Evolutionary conservation across 2,888 invertebrate species (phyloP), one percentile per base, ranked within the genome.

Genomic region (Drosophila helvetica): DNA sequence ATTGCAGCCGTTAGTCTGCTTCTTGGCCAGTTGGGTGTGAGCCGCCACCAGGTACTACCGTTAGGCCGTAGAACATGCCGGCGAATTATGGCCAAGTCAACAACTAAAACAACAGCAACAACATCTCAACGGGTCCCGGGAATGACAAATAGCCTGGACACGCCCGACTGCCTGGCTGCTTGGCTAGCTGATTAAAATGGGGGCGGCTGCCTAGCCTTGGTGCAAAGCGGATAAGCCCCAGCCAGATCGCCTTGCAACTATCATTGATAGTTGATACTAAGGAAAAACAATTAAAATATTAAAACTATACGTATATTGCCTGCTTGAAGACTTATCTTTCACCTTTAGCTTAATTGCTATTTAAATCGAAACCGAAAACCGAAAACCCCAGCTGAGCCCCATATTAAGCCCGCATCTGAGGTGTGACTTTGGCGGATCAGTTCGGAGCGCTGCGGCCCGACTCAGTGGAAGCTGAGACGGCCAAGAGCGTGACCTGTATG

Each of bases 401-500:
- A 72, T 59, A 54, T 66, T 58, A 74, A 77, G 60, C 52, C 66
- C 66, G 54, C 52, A 73, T 66, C 27, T 57, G 51, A 77, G 80
- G 80, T 82, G 83, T 70, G 79, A 79, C 58, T 54, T 48, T 38
- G 53, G 17, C 45, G 52, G 63, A 51, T 50, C 50, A 46, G 25
- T 22, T 54, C 65, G 38, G 7, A 38, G 15, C 38, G 7, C 15
- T 38, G 38, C 38, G 15, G 15, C 38, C 15, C 15, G 15, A 15
- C 38, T 48, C 64, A 50, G 53, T 60, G 73, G 66, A 71, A 70
- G 70, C 60, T 56, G 73, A 62, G 43, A 53, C 63, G 65, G 75
- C 79, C 76, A 79, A 79, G 80, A 82, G 80, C 80, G 75, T 80
- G 80, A 83, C 83, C 83, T 78, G 66, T 70, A 75, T 72, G 78